A percentile compares a stretch with the other conserved stretches of the same genome.
phyloP scores from a whole-genome alignment of 2,888 invertebrate species.

The Drosophila vallismaia region DNA sequence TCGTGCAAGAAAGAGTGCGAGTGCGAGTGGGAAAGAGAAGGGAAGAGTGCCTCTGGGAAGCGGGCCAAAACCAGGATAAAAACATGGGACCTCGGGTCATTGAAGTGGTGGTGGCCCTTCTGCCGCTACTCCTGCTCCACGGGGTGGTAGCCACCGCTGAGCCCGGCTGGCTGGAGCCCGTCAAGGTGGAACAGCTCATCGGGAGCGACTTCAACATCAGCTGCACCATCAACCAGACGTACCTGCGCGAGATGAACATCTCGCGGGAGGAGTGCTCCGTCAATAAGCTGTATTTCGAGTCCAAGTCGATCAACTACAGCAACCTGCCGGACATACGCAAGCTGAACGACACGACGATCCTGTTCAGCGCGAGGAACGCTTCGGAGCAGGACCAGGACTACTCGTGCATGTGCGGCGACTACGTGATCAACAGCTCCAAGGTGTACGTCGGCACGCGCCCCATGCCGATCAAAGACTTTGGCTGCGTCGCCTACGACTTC shows the following conservation, averaged over 20 bases:
- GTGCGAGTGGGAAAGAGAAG: conserved; percentile 32
- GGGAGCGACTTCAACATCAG: conserved; percentile 78
- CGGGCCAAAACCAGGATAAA: neutral
- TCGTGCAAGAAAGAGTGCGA: conserved; percentile 51
- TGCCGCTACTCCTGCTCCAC: conserved; percentile 16
- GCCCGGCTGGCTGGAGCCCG: conserved; percentile 74
- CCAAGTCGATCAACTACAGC: conserved; percentile 9
- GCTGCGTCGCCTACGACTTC: conserved; percentile 90
- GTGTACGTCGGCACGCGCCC: conserved; percentile 86
- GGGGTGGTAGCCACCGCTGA: conserved; percentile 17
- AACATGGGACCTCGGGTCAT: conserved; percentile 21
- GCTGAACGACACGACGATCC: conserved; percentile 72
- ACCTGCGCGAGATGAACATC: conserved; percentile 28
- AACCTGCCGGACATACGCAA: conserved; percentile 24
- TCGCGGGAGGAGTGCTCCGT: conserved; percentile 54
- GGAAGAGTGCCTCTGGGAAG: conserved; percentile 4
- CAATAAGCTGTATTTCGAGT: conserved; percentile 67
- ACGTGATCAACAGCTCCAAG: conserved; percentile 67
- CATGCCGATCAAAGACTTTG: conserved; percentile 87
- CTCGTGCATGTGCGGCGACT: conserved; percentile 72
- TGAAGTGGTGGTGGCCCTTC: conserved; percentile 23
- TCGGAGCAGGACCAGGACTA: conserved; percentile 66
- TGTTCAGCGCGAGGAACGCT: conserved; percentile 67
- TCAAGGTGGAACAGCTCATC: conserved; percentile 65
- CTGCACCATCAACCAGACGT: conserved; percentile 75